Base-by-base conservation (phyloP, 2,888 invertebrate species). In the Liodrosophila aerea region DNA sequence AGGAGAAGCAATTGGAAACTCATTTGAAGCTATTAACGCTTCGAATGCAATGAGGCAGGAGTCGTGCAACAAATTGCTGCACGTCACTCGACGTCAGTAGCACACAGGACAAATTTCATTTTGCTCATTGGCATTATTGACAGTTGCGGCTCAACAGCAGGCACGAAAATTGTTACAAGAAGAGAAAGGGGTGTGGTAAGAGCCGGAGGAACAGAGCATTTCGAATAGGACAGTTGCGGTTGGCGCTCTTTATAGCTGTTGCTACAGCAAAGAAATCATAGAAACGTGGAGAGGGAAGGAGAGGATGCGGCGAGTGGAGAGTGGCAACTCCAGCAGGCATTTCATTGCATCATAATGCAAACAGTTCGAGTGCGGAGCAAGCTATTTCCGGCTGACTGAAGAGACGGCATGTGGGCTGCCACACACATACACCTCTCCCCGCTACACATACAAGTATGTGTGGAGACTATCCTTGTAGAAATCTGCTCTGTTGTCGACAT, bases 41-140 rank as follows among this genome's bases (percentile, higher is more conserved):
- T 18, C 54, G 46, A 57, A 54, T 16, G 30, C 22, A 5, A 18
- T 5, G 18, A 36, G 9, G 16, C 4, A 8, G 27, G 39, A 29
- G 45, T 43, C 40, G 57, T 64, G 66, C 68, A 71, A 68, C 78
- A 82, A 78, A 68, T 73, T 78, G 73, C 73, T 53, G 60, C 44
- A 51, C 63, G 64, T 59, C 70, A 60, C 57, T 64, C 67, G 54
- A 58, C 33, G 71, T 76, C 80, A 68, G 45, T 67, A 73, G 66
- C 81, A 83, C 73, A 67, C 75, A 73, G 75, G 81, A 81, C 81
- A 83, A 83, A 83, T 83, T 83, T 70, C 77, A 80, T 73, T 80
- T 76, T 60, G 64, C 65, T 73, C 80, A 75, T 75, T 76, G 69
- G 52, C 71, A 75, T 67, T 80, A 80, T 83, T 80, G 83, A 83